These are phyloP conservation scores for Ernsta delagoae DNA, from an alignment of 2,888 invertebrate genomes.

Conservation along the genomic window DNA sequence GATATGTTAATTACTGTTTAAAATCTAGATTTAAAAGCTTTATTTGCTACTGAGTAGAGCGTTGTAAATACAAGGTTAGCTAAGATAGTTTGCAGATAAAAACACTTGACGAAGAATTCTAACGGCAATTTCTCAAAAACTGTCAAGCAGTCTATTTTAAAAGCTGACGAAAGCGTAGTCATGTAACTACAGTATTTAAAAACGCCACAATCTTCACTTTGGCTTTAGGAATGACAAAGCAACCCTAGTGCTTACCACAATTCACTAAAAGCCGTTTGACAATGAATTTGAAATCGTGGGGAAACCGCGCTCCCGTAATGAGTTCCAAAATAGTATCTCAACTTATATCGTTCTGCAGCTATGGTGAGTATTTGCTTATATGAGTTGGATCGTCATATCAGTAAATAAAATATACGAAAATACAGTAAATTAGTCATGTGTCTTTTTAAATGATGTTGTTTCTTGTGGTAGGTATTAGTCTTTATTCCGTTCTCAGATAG, in stretches of 20 bases:
- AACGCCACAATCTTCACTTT: constrained; percentile 13
- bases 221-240: constrained; percentile 23
- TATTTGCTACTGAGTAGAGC: neutral
- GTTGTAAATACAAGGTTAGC: neutral
- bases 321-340: constrained; percentile 13
- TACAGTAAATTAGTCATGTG: no score
- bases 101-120: neutral
- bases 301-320: constrained; percentile 19
- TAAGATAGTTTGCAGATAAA: neutral
- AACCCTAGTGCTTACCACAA: constrained; percentile 11
- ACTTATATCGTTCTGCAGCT: constrained; percentile 1
- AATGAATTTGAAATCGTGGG: constrained; percentile 23
- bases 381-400: no score
- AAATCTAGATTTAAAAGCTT: no score
- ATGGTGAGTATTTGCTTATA: neutral
- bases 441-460: no score
- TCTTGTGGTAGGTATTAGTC: no score
- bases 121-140: neutral
- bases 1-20: no score
- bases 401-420: no score
- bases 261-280: constrained; percentile 23
- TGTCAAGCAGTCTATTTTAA: neutral
- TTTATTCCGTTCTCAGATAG: no score
- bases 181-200: constrained; percentile 9
- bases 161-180: constrained; percentile 3